Evolutionary conservation across 2,797 vertebrate genomes (phyloP).

Genomic region (Numenius phaeopus): DNA sequence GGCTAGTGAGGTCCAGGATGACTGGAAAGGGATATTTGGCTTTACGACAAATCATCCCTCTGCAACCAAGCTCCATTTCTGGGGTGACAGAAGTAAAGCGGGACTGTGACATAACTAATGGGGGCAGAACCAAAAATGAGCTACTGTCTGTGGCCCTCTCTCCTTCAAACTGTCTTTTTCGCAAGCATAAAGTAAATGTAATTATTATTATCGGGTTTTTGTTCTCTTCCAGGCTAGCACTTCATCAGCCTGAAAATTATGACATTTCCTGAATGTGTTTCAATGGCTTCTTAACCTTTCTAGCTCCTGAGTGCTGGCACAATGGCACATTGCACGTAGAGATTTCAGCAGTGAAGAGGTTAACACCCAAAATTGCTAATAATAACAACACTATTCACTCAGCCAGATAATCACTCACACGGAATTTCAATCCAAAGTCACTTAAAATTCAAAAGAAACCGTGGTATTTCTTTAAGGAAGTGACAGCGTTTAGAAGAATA

Average conservation of each 20-base stretch:
- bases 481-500: slow-evolving; percentile 33
- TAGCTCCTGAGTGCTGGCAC: not conserved
- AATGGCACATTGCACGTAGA: not conserved
- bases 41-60: not conserved
- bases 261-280: slow-evolving; percentile 37
- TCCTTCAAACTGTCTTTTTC: not conserved
- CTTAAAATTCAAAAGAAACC: slow-evolving; percentile 49
- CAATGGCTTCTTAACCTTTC: slow-evolving; percentile 43
- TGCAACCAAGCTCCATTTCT: not conserved
- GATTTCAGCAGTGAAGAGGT: slow-evolving; percentile 37
- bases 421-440: slow-evolving; percentile 54
- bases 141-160: not conserved
- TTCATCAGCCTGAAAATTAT: slow-evolving; percentile 52
- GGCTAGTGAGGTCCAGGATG: not conserved
- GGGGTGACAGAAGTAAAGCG: not conserved
- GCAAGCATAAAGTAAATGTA: slow-evolving; percentile 20
- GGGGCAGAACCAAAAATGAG: slow-evolving; percentile 21
- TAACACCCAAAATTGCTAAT: slow-evolving; percentile 43
- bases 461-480: slow-evolving; percentile 39
- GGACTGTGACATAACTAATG: not conserved
- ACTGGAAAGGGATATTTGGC: not conserved
- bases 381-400: slow-evolving; percentile 37
- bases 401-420: slow-evolving; percentile 52
- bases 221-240: slow-evolving; percentile 30
- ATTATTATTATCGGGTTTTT: slow-evolving; percentile 25